These are phyloP conservation scores for Neoarius graeffei DNA, from an alignment of 2,113 vertebrate genomes.

Conservation along the genomic window DNA sequence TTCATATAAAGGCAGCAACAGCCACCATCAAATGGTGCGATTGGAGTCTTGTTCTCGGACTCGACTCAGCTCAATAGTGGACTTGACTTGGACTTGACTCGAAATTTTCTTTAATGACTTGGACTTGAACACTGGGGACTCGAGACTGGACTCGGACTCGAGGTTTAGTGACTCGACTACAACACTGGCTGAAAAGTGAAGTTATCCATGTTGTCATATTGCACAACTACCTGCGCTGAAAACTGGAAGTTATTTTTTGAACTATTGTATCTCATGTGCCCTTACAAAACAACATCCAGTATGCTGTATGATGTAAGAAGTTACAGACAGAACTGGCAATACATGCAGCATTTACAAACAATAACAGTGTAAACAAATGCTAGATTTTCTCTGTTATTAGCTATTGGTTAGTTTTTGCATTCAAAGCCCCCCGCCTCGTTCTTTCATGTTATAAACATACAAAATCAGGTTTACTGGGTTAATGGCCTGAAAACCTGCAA, in stretches of 20 bases:
- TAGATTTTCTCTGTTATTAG: neutral
- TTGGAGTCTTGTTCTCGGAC: too few relatives aligned
- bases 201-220: neutral
- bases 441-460: neutral
- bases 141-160: too few relatives aligned
- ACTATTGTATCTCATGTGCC: neutral
- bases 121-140: too few relatives aligned
- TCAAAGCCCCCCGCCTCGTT: neutral
- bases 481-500: too few relatives aligned
- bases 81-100: too few relatives aligned
- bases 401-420: neutral
- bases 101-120: too few relatives aligned
- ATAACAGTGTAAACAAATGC: neutral
- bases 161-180: too few relatives aligned
- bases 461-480: neutral
- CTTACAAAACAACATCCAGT: neutral
- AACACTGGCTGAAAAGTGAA: neutral
- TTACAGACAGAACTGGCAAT: neutral
- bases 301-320: neutral
- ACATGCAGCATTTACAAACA: neutral
- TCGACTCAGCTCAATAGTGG: too few relatives aligned
- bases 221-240: neutral
- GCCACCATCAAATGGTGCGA: too few relatives aligned
- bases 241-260: neutral
- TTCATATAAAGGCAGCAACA: too few relatives aligned